phyloP scores from a whole-genome alignment of 2,797 vertebrate genomes.

The Gila robusta region DNA sequence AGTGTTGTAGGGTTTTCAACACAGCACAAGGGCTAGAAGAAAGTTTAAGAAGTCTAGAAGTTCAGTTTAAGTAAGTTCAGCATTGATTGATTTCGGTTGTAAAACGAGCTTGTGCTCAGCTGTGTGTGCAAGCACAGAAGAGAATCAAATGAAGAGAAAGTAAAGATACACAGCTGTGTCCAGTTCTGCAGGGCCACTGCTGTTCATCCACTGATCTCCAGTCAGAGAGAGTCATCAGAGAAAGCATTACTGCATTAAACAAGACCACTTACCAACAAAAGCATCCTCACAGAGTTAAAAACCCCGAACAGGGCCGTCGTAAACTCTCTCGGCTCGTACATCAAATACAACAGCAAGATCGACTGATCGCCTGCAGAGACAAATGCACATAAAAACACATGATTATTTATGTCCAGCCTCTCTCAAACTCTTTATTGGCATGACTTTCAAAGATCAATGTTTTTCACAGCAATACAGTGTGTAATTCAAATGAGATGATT shows the following conservation, averaged over 20 bases:
- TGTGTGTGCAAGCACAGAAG: neutral
- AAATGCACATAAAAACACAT: slow-evolving; percentile 58
- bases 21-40: too few species aligned
- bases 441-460: slow-evolving; percentile 4
- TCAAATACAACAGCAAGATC: slow-evolving; percentile 72
- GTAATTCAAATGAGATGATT: neutral
- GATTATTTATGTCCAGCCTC: slow-evolving; percentile 52
- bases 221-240: slow-evolving; percentile 28
- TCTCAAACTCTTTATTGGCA: slow-evolving; percentile 19
- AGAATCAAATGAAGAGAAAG: neutral
- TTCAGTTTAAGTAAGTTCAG: too few species aligned
- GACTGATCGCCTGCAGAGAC: slow-evolving; percentile 69
- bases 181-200: neutral
- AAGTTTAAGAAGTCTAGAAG: too few species aligned
- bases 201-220: neutral
- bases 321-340: slow-evolving; percentile 71
- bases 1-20: too few species aligned
- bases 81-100: too few species aligned
- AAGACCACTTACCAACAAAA: slow-evolving; percentile 70
- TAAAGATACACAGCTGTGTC: slow-evolving; percentile 10
- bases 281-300: slow-evolving; percentile 70
- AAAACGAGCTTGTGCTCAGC: neutral
- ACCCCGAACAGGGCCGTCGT: slow-evolving; percentile 70
- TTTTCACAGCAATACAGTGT: slow-evolving; percentile 25
- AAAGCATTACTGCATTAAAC: slow-evolving; percentile 44